Percentiles rank a stretch among this genome's conserved stretches.
Evolutionary conservation across 2,888 invertebrate species (phyloP).

Genomic region (Ethmia dodecea): DNA sequence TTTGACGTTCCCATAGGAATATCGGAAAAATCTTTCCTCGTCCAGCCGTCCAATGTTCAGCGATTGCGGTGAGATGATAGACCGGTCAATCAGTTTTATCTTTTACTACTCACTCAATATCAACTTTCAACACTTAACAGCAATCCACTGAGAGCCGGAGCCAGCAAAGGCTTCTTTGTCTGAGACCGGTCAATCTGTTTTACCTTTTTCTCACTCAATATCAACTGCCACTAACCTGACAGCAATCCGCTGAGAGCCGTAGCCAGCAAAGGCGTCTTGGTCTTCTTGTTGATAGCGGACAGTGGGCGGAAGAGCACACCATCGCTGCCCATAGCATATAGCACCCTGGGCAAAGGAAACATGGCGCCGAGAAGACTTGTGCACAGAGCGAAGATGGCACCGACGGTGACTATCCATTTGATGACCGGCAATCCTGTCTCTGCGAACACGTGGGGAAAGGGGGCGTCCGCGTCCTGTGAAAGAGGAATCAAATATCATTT

Average conservation of each 20-base stretch:
- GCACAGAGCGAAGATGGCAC: conserved; percentile 94
- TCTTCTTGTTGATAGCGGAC: conserved; percentile 82
- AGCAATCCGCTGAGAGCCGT: conserved; percentile 86
- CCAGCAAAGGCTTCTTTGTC: no score
- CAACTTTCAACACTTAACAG: no score
- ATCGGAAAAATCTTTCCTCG: no score
- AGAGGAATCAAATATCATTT: no score
- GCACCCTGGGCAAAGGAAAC: conserved; percentile 91
- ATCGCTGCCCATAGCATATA: conserved; percentile 94
- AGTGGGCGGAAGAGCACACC: conserved; percentile 88
- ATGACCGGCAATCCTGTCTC: conserved; percentile 85
- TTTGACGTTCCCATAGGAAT: no score
- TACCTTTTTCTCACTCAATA: no score
- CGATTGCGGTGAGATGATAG: no score
- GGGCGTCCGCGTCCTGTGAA: conserved; percentile 86
- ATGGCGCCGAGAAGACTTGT: conserved; percentile 92
- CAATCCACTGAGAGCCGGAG: no score
- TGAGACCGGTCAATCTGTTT: no score
- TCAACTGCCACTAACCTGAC: conserved; percentile 79
- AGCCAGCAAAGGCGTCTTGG: conserved; percentile 88
- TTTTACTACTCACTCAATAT: no score
- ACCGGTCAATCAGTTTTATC: no score
- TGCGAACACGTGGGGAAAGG: conserved; percentile 91
- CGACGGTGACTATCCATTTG: conserved; percentile 93
- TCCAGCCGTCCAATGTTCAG: no score